Conservation (phyloP, 2,888 invertebrate genomes). For the Masnerella sp. region DNA sequence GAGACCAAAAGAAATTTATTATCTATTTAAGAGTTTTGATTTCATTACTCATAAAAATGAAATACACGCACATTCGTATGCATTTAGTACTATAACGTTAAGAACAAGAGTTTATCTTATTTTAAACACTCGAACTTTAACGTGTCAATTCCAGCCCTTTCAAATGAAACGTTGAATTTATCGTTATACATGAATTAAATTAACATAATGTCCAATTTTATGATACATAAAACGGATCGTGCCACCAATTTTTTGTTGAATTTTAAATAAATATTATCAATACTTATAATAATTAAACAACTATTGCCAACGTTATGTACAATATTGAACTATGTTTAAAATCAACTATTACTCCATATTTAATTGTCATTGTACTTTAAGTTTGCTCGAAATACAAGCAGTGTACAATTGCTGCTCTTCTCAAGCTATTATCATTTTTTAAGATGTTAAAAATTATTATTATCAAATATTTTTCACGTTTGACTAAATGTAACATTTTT, state of each 20-base stretch:
- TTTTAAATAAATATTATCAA: slow-evolving; percentile 42
- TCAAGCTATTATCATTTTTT: too few species aligned
- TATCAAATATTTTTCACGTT: too few species aligned
- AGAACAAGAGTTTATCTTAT: background rate
- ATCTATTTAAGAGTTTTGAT: slow-evolving; percentile 2
- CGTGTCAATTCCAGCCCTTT: slow-evolving; percentile 49
- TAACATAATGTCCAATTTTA: slow-evolving; percentile 60
- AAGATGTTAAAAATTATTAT: too few species aligned
- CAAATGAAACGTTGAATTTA: slow-evolving; percentile 54
- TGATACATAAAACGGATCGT: slow-evolving; percentile 52
- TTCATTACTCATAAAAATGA: background rate
- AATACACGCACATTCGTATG: background rate
- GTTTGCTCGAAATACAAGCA: too few species aligned
- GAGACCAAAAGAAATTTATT: background rate
- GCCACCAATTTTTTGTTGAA: slow-evolving; percentile 52
- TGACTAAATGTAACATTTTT: too few species aligned
- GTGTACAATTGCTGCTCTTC: too few species aligned
- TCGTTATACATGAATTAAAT: slow-evolving; percentile 51
- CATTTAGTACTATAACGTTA: background rate
- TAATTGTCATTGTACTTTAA: too few species aligned
- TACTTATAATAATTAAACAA: slow-evolving; percentile 14
- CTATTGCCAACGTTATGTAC: slow-evolving; percentile 10
- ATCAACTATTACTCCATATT: too few species aligned
- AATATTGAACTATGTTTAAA: background rate
- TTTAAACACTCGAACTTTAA: slow-evolving; percentile 31